Base-by-base conservation (phyloP, 2,797 vertebrate species). In the Parotocinclus haroldoi region DNA sequence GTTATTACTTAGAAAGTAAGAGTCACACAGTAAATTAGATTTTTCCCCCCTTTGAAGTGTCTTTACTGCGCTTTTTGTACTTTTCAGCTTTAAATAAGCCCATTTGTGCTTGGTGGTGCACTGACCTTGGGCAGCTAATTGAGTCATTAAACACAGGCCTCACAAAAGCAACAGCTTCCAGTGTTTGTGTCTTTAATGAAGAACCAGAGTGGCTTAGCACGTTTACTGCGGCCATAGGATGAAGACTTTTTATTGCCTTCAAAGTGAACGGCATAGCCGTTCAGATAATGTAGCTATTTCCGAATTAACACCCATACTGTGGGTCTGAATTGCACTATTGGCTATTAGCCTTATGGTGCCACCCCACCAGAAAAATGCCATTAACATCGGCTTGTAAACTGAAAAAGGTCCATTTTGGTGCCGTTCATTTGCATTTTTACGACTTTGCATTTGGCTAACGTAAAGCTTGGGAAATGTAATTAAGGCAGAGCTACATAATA, bases 1-100 rank as follows among this genome's bases (percentile, higher is more conserved):
- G 5, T 58, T 48, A 55, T 64, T 69, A 54, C n/a, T 69, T 69
- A 56, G 58, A 62, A 62, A 69, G 60, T 69, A 69, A 62, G 62
- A 54, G 42, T 58, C 39, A 44, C 39, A 44, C 46, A 64, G 51
- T 44, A 67, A 66, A 61, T 61, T 12, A 63, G 40, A 68, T 57
- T 63, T 57, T 63, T 58, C 18, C 16, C 52, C n/a, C 10, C 9
- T 38, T 63, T 58, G 9, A 52, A 44, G 51, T 54, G 42, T 40
- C 36, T 58, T 5, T 54, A 9, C 7, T n/a, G 27, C 46, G 14
- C 55, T 56, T 51, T 3, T 57, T 63, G 38, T 9, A n/a, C 12
- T 8, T 3, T 13, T 38, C 7, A 8, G 51, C 58, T 37, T 37
- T 38, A 45, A 63, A 70, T 52, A 58, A 58, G 54, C 14, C 18